Evolutionary conservation across 2,113 vertebrate genomes (phyloP).

Genomic region (Hippocampus mohnikei): DNA sequence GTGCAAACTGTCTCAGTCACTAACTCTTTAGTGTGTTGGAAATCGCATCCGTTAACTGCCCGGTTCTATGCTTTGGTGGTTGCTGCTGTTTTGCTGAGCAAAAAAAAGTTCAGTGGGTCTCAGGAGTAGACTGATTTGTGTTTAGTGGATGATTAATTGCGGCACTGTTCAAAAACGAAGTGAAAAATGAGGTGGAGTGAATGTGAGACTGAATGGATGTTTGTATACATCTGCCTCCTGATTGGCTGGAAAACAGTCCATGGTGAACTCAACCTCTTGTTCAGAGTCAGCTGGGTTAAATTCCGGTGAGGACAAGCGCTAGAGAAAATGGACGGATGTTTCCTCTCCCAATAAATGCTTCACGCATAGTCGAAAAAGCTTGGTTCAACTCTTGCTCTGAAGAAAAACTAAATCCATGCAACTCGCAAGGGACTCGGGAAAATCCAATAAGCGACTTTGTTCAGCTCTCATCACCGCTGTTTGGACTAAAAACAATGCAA

Average conservation of each 20-base stretch:
- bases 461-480: conserved; percentile 29
- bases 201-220: neutral
- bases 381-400: conserved; percentile 5
- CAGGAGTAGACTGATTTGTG: too few relatives aligned
- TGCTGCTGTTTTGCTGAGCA: too few relatives aligned
- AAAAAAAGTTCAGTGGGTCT: too few relatives aligned
- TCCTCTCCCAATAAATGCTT: neutral
- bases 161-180: too few relatives aligned
- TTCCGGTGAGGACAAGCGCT: neutral
- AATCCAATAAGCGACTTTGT: conserved; percentile 29
- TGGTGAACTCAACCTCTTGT: neutral
- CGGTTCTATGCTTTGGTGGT: too few relatives aligned
- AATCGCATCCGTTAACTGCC: too few relatives aligned
- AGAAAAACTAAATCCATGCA: conserved; percentile 2
- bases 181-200: too few relatives aligned
- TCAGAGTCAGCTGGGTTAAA: neutral
- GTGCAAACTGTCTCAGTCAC: too few relatives aligned
- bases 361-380: neutral
- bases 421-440: conserved; percentile 9
- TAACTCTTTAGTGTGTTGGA: too few relatives aligned
- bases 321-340: neutral
- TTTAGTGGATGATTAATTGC: too few relatives aligned
- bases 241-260: neutral
- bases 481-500: conserved; percentile 32
- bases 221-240: neutral